A percentile compares a stretch with the other conserved stretches of the same genome.
Evolutionary conservation across 2,113 vertebrate species (phyloP).

Genomic region (Micromys minutus): DNA sequence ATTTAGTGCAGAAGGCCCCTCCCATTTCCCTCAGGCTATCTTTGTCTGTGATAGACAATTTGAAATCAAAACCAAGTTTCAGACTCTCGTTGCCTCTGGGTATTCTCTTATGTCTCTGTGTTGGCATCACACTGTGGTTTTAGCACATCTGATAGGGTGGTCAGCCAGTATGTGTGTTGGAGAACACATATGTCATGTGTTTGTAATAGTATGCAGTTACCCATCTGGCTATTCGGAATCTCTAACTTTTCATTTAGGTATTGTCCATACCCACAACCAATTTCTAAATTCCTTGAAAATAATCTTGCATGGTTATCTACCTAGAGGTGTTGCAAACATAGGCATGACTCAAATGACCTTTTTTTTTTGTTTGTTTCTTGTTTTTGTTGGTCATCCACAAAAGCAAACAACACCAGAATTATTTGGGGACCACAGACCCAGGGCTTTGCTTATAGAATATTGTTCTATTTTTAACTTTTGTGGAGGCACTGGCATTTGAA

Average conservation of each 20-base stretch:
- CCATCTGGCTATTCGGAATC: neutral
- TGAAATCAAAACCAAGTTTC: slow-evolving; percentile 45
- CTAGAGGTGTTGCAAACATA: slow-evolving; percentile 7
- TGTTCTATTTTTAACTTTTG: slow-evolving; percentile 66
- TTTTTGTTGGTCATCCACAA: slow-evolving; percentile 20
- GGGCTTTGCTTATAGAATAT: slow-evolving; percentile 57
- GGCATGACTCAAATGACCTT: slow-evolving; percentile 1
- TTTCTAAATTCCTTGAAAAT: slow-evolving; percentile 56
- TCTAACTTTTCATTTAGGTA: slow-evolving; percentile 39
- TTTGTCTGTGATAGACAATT: neutral
- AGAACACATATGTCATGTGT: neutral
- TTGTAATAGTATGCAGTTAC: neutral
- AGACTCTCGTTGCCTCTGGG: neutral
- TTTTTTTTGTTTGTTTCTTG: neutral
- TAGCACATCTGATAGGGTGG: neutral
- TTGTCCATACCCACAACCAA: slow-evolving; percentile 7
- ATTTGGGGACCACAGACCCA: slow-evolving; percentile 14
- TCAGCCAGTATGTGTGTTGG: neutral
- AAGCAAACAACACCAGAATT: slow-evolving; percentile 54
- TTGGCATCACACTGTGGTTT: slow-evolving; percentile 32
- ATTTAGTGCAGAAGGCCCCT: neutral
- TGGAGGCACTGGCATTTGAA: slow-evolving; percentile 52
- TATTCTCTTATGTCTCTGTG: slow-evolving; percentile 21
- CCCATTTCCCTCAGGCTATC: neutral
- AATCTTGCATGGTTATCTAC: slow-evolving; percentile 49